phyloP scores from a whole-genome alignment of 2,797 vertebrate genomes.

The Schizopygopsis malacanthus region DNA sequence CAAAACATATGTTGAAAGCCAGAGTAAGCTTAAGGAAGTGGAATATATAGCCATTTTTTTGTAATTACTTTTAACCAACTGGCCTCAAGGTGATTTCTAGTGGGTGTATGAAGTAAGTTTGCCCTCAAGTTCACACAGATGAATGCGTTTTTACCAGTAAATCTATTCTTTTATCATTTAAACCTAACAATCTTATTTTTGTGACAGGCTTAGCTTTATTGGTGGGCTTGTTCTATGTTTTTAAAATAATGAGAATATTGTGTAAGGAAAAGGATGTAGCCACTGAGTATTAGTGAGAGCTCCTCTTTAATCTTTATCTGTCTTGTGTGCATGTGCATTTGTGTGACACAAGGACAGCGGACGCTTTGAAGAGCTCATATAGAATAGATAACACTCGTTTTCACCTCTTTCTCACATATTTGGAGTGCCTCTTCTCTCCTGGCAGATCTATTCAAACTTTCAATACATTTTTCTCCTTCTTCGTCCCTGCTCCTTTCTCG shows the following conservation, averaged over 20 bases:
- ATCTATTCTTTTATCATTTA: background rate
- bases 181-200: conserved; percentile 15
- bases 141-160: background rate
- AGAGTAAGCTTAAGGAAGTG: conserved; percentile 22
- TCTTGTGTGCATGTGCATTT: conserved; percentile 24
- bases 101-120: background rate
- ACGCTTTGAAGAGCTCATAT: conserved; percentile 74
- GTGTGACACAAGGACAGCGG: conserved; percentile 59
- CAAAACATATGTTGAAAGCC: conserved; percentile 64
- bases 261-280: conserved; percentile 71
- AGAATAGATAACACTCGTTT: conserved; percentile 81
- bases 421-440: conserved; percentile 80
- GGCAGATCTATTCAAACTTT: conserved; percentile 79
- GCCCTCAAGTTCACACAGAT: background rate
- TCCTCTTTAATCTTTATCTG: conserved; percentile 46
- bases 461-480: conserved; percentile 76
- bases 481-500: conserved; percentile 86
- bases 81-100: conserved; percentile 5
- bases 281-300: conserved; percentile 69
- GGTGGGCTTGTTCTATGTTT: background rate
- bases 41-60: background rate
- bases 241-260: background rate
- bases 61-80: conserved; percentile 33
- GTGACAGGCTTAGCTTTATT: background rate
- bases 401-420: conserved; percentile 72